A percentile compares a stretch with the other conserved stretches of the same genome.
Evolutionary conservation across 2,888 invertebrate species (phyloP).

Genomic region (Stenodera caucasica): DNA sequence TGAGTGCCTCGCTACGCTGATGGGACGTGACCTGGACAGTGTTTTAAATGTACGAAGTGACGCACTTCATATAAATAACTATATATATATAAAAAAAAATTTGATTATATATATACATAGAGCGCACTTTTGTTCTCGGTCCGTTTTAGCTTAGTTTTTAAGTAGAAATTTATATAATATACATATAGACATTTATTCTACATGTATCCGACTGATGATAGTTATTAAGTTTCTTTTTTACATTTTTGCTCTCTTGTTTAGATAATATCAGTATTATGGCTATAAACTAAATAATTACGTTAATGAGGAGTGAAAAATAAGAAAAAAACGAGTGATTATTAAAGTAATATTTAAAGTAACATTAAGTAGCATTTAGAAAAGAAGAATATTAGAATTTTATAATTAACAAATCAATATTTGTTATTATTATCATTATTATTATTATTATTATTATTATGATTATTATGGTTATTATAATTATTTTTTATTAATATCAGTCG

Average conservation of each 20-base stretch:
- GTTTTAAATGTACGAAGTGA: conserved; percentile 43
- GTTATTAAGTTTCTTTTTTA: conserved; percentile 27
- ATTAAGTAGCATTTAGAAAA: neutral
- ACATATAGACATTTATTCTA: conserved; percentile 39
- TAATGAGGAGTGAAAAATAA: neutral
- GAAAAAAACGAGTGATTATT: neutral
- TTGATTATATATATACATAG: conserved; percentile 16
- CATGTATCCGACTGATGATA: conserved; percentile 46
- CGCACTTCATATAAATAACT: conserved; percentile 32
- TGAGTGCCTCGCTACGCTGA: conserved; percentile 57
- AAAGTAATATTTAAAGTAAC: conserved; percentile 6
- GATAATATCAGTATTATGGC: conserved; percentile 8
- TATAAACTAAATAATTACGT: conserved; percentile 5
- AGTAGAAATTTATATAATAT: conserved; percentile 40
- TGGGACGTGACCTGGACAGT: conserved; percentile 54
- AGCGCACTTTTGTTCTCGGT: conserved; percentile 45
- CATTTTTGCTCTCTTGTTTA: conserved; percentile 21
- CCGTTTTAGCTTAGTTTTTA: conserved; percentile 52
- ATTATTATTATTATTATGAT: no score
- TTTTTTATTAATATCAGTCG: conserved; percentile 36
- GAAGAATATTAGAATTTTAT: neutral
- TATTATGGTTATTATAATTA: neutral
- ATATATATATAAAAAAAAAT: conserved; percentile 10
- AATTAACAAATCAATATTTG: neutral
- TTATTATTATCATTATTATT: neutral